Evolutionary conservation across 1,140 invertebrate genomes (phyloP).

Genomic region (Acromyrmex echinatior): DNA sequence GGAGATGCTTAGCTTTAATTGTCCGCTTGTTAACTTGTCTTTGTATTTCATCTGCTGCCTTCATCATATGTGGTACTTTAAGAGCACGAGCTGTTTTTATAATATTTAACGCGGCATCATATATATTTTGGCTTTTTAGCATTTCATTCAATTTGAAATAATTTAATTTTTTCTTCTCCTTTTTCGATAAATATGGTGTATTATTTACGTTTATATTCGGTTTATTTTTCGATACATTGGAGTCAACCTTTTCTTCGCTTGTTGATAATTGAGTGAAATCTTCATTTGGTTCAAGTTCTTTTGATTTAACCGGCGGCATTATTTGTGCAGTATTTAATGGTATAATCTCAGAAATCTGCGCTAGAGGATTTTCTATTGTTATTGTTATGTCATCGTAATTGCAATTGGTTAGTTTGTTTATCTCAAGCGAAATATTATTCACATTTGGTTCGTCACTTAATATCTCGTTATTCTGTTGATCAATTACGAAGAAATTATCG

Average conservation of each 20-base stretch:
- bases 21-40: constrained; percentile 43
- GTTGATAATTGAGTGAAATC: background rate
- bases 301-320: background rate
- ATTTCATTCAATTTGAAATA: background rate
- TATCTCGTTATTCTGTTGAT: background rate
- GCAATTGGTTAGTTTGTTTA: too few species aligned
- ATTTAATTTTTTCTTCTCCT: background rate
- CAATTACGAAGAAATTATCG: background rate
- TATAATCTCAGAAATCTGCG: background rate
- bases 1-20: constrained; percentile 50
- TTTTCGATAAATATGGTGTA: background rate
- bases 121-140: background rate
- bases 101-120: background rate
- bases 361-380: background rate
- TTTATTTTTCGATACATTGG: background rate
- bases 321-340: background rate
- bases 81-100: constrained; percentile 38
- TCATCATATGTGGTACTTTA: constrained; percentile 47
- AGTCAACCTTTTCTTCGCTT: background rate
- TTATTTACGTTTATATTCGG: background rate
- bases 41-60: constrained; percentile 52
- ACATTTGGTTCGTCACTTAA: background rate
- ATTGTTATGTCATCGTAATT: background rate
- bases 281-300: background rate
- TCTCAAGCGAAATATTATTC: background rate